Percentiles rank a stretch among this genome's conserved stretches.
These are phyloP conservation scores for Acanthosepion lycidas DNA, from an alignment of 2,888 invertebrate species.

Conservation along the genomic window DNA sequence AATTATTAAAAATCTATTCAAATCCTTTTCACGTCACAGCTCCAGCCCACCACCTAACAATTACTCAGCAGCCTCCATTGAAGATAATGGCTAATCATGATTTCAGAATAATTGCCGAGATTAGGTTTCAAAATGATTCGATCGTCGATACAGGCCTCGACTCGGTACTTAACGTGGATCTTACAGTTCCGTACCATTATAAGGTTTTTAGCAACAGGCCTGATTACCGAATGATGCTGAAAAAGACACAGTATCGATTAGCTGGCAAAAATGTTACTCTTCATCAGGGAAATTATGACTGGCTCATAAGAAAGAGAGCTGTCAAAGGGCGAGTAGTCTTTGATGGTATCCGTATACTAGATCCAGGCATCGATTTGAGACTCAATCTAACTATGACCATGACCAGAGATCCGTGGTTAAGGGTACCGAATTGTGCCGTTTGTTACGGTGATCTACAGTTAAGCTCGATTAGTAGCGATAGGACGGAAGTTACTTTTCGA, in stretches of 20 bases:
- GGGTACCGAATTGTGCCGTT: neutral
- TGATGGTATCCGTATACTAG: neutral
- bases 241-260: neutral
- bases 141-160: neutral
- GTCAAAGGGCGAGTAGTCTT: neutral
- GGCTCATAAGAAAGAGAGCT: neutral
- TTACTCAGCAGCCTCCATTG: neutral
- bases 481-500: neutral
- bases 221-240: neutral
- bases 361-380: neutral
- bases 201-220: neutral
- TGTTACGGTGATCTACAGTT: neutral
- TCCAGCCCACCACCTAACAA: neutral
- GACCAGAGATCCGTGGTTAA: neutral
- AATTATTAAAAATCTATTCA: neutral
- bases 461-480: fast-evolving
- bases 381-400: conserved; percentile 9
- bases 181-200: neutral
- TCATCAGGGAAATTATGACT: neutral
- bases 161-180: neutral
- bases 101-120: neutral
- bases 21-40: neutral
- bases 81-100: neutral
- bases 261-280: neutral
- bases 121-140: neutral